Conservation (phyloP, 2,797 vertebrate species). For the Heliangelus exortis region DNA sequence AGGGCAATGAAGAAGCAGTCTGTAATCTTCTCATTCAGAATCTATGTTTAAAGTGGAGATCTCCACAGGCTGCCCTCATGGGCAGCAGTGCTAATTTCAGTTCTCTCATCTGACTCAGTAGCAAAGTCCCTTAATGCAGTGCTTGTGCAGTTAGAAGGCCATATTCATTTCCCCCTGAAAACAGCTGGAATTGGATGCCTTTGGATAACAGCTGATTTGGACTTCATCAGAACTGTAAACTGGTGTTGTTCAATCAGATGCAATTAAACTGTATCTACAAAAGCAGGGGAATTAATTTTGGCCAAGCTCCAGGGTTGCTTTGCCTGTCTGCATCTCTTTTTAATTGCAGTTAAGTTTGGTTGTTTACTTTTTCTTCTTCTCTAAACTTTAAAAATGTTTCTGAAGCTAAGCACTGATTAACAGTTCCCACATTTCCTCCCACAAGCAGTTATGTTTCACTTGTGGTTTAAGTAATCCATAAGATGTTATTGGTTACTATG, state of each 20-base stretch:
- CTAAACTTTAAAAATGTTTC: neutral
- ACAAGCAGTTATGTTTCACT: constrained; percentile 31
- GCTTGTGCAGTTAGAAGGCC: neutral
- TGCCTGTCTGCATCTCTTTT: neutral
- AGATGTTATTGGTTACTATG: constrained; percentile 17
- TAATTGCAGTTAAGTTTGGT: neutral
- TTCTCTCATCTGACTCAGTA: neutral
- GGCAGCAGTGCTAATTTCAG: neutral
- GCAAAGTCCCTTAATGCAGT: neutral
- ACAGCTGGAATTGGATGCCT: neutral
- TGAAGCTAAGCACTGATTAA: constrained; percentile 48
- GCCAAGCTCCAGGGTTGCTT: neutral
- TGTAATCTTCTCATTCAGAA: neutral
- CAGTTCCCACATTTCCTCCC: constrained; percentile 52
- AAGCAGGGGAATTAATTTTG: neutral
- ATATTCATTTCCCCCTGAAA: neutral
- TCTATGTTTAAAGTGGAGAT: neutral
- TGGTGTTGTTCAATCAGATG: neutral
- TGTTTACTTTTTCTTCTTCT: constrained; percentile 27
- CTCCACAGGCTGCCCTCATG: neutral
- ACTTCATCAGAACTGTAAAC: neutral
- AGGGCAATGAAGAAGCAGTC: neutral
- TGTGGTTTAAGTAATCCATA: constrained; percentile 53
- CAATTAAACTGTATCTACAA: neutral
- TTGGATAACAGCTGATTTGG: neutral